A percentile compares a stretch with the other conserved stretches of the same genome.
These are phyloP conservation scores for Urocyon cinereoargenteus DNA, from an alignment of 2,797 vertebrate genomes.

Conservation along the genomic window DNA sequence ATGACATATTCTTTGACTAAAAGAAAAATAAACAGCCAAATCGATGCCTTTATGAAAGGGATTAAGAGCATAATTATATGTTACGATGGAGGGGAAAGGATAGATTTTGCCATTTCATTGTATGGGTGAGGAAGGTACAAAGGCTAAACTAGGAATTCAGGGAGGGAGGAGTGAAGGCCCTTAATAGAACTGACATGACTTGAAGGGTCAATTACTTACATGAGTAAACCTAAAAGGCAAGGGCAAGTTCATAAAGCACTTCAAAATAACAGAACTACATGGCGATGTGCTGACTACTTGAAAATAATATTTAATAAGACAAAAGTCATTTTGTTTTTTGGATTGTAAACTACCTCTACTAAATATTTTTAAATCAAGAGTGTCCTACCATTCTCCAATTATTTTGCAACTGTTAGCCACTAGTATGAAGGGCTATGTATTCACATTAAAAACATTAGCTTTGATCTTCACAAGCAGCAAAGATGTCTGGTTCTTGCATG, in stretches of 20 bases:
- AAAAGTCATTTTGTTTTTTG: not conserved
- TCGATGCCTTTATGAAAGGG: conserved; percentile 68
- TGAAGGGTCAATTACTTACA: conserved; percentile 59
- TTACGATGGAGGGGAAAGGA: conserved; percentile 43
- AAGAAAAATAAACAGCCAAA: conserved; percentile 75
- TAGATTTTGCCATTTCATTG: conserved; percentile 51
- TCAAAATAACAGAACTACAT: not conserved
- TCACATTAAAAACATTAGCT: not conserved
- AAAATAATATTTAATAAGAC: not conserved
- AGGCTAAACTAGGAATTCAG: conserved; percentile 59
- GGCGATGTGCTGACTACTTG: not conserved
- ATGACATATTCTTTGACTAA: conserved; percentile 52
- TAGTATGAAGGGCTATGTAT: not conserved
- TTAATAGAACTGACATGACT: conserved; percentile 47
- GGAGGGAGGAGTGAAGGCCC: conserved; percentile 25
- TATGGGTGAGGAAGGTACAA: conserved; percentile 46
- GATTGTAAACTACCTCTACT: not conserved
- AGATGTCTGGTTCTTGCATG: not conserved
- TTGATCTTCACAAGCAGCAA: not conserved
- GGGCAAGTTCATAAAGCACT: conserved; percentile 7
- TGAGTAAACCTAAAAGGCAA: conserved; percentile 57
- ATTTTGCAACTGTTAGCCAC: conserved; percentile 16
- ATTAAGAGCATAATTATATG: conserved; percentile 76
- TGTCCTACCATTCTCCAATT: not conserved
- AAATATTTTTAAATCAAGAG: not conserved